Conservation (phyloP, 2,888 invertebrate genomes). For the Oegoconia quadripuncta region DNA sequence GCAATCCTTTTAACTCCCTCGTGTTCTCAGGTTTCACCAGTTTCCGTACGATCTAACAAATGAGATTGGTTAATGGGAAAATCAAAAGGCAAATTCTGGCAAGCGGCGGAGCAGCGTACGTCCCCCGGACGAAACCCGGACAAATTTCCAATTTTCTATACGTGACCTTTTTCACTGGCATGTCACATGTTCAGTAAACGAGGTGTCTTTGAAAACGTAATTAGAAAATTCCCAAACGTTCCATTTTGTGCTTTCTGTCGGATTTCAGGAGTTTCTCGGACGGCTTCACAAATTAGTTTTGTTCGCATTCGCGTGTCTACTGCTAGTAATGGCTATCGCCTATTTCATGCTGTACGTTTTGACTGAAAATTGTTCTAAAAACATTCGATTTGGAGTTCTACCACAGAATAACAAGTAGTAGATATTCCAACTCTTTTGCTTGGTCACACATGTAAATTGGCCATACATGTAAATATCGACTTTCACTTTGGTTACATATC, state of each 20-base stretch:
- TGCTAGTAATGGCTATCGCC: neutral
- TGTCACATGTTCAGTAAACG: slow-evolving; percentile 74
- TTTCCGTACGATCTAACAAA: slow-evolving; percentile 32
- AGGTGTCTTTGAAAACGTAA: slow-evolving; percentile 78
- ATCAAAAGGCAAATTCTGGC: slow-evolving; percentile 53
- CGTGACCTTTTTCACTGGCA: slow-evolving; percentile 73
- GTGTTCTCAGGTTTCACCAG: too few relatives aligned
- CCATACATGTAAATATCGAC: too few relatives aligned
- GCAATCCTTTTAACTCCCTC: too few relatives aligned
- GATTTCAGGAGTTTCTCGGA: slow-evolving; percentile 43
- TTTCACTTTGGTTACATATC: too few relatives aligned
- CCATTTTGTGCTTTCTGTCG: slow-evolving; percentile 45
- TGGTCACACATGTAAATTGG: too few relatives aligned
- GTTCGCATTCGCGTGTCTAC: slow-evolving; percentile 14
- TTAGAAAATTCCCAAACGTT: slow-evolving; percentile 76
- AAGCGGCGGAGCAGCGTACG: slow-evolving; percentile 21
- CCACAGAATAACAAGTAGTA: too few relatives aligned
- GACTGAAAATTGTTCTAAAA: too few relatives aligned
- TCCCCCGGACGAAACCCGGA: slow-evolving; percentile 28
- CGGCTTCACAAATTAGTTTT: slow-evolving; percentile 65
- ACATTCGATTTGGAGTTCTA: too few relatives aligned
- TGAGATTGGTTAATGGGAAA: slow-evolving; percentile 61
- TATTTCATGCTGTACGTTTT: neutral
- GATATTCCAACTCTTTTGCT: too few relatives aligned
- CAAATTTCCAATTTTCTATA: slow-evolving; percentile 68